These are phyloP conservation scores for Catocala fraxini DNA, from an alignment of 2,888 invertebrate species.

Conservation along the genomic window DNA sequence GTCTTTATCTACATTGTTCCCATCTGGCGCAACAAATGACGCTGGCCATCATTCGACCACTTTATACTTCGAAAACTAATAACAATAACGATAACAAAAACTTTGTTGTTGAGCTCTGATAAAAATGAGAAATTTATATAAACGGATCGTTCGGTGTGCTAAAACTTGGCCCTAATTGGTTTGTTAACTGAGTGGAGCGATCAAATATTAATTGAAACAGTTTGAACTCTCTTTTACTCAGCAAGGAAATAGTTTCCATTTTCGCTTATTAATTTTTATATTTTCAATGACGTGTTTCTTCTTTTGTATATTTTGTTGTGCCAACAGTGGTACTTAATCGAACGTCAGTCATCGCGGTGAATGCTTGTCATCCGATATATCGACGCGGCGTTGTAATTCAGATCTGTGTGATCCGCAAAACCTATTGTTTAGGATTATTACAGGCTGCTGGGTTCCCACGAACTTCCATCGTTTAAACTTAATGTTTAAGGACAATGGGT, in stretches of 20 bases:
- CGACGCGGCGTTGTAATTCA: conserved; percentile 38
- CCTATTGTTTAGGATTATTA: conserved; percentile 43
- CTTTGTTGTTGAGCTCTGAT: conserved; percentile 26
- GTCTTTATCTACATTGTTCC: conserved; percentile 3
- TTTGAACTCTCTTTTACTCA: conserved; percentile 4
- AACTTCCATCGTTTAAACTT: background rate
- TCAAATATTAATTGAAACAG: conserved; percentile 15
- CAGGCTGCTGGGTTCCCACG: conserved; percentile 29
- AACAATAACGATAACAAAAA: conserved; percentile 32
- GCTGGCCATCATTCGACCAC: conserved; percentile 20
- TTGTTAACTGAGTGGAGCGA: conserved; percentile 8
- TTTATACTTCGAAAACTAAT: conserved; percentile 39
- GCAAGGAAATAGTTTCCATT: conserved; percentile 6
- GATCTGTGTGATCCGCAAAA: conserved; percentile 39
- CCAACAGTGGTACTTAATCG: conserved; percentile 38
- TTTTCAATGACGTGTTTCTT: background rate
- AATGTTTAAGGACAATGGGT: background rate
- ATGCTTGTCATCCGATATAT: conserved; percentile 44
- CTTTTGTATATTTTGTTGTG: conserved; percentile 20
- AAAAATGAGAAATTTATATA: conserved; percentile 32
- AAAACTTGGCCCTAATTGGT: conserved; percentile 29
- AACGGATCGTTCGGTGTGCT: conserved; percentile 18
- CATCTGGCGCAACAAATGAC: conserved; percentile 21
- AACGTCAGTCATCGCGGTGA: conserved; percentile 46
- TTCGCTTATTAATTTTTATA: background rate